These are phyloP conservation scores for Ceratosolen fusciceps DNA, from an alignment of 1,140 invertebrate species.

Conservation along the genomic window DNA sequence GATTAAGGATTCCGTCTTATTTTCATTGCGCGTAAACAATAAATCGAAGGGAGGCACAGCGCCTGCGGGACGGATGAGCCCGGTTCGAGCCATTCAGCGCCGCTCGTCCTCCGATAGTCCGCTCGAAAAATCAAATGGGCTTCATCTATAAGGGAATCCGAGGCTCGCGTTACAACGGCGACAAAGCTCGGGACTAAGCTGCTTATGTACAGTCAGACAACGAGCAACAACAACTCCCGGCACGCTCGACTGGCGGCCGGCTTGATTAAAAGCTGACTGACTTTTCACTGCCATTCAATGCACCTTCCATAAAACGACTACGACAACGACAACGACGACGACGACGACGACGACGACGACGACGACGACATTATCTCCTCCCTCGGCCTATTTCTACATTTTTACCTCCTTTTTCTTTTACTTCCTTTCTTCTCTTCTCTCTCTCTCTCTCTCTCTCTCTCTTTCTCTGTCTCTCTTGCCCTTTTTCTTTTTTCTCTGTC, in stretches of 20 bases:
- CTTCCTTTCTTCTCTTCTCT: too few species aligned
- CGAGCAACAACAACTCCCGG: too few species aligned
- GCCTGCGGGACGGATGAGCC: background rate
- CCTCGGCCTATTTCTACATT: too few species aligned
- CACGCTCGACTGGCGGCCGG: too few species aligned
- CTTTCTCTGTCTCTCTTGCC: too few species aligned
- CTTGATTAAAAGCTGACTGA: slow-evolving; percentile 62
- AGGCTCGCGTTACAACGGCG: slow-evolving; percentile 4
- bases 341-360: too few species aligned
- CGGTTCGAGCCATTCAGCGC: slow-evolving; percentile 1
- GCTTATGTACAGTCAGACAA: slow-evolving; percentile 26
- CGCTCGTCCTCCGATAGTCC: background rate
- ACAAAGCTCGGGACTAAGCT: slow-evolving; percentile 18
- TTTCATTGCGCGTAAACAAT: background rate
- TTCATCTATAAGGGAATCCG: slow-evolving; percentile 6
- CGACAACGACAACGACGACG: too few species aligned
- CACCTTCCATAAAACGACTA: background rate
- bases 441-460: too few species aligned
- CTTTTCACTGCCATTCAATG: slow-evolving; percentile 46
- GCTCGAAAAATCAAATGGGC: slow-evolving; percentile 4
- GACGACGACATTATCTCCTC: too few species aligned
- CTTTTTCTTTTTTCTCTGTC: background rate
- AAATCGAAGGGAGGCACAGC: background rate
- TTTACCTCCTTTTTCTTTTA: too few species aligned
- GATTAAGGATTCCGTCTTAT: background rate